Base-by-base conservation (phyloP, 2,888 invertebrate species). In the Dorcus parallelipipedus region DNA sequence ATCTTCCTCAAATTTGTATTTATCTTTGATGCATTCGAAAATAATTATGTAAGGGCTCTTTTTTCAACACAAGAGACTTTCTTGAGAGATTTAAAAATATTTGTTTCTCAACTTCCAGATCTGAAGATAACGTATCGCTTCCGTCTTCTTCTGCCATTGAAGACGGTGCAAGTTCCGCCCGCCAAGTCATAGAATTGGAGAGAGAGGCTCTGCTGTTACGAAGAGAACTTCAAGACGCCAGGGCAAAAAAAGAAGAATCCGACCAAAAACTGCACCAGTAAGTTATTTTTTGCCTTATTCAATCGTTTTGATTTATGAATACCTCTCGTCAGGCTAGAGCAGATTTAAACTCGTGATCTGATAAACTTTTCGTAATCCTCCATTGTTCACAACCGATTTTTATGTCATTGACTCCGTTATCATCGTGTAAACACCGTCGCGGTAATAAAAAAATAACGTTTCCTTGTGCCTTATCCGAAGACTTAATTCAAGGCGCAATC, bases 261-360 rank as follows among this genome's bases (percentile, higher is more conserved):
- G 85, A 86, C 67, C 82, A 84, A 47, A 82, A 83, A 66, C 78
- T 82, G 49, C 76, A 79, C 68, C 84, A 84, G 86, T 86, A 76
- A 81, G 79, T 77, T 59, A 47, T 14, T 51, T 26, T 26, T 26
- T 45, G 23, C 50, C 38, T 49, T 3, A 26, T n/a, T 7, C 33
- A 14, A 59, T 51, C 20, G 10, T 58, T 14, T 38, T 39, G 10
- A 26, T n/a, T 52, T 52, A 26, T n/a, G 40, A 38, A 10, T 26
- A 20, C n/a, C 5, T 4, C 17, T 47, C 20, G 17, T 14, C n/a
- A 47, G 23, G 23, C 33, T n/a, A 20, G 9, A 8, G 10, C 20
- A n/a, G 33, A 23, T n/a, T 45, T 10, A 45, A 33, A 33, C 26
- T 33, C 26, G 26, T 33, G 26, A 33, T 33, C 26, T 33, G 26